phyloP scores from a whole-genome alignment of 2,113 vertebrate genomes.

The Chionomys nivalis region DNA sequence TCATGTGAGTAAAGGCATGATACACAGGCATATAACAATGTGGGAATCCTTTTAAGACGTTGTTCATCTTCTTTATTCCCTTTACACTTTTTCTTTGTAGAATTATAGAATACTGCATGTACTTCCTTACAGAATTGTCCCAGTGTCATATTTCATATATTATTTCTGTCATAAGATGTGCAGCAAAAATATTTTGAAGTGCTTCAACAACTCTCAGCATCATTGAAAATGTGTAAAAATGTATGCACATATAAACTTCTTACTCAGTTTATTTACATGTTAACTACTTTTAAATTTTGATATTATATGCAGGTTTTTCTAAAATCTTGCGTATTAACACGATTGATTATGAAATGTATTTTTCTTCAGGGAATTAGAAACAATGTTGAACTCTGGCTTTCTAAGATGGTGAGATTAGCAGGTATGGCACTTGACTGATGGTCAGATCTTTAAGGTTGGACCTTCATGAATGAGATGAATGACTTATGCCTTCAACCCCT shows the following conservation, averaged over 20 bases:
- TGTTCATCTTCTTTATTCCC: not conserved
- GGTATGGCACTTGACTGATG: not conserved
- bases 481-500: not conserved
- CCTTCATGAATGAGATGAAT: not conserved
- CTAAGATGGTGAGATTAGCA: not conserved
- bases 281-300: not conserved
- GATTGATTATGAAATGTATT: not conserved
- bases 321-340: not conserved
- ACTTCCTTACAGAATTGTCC: not conserved
- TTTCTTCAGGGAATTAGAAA: not conserved
- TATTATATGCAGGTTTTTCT: not conserved
- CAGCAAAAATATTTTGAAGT: not conserved
- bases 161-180: not conserved
- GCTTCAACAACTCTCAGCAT: not conserved
- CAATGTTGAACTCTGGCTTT: too few species aligned
- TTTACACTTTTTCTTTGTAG: not conserved
- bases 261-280: not conserved
- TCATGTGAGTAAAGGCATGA: not conserved
- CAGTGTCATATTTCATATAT: not conserved
- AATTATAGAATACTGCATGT: not conserved
- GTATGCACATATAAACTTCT: not conserved
- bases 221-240: not conserved
- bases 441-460: not conserved
- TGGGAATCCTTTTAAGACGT: not conserved
- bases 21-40: fast-evolving